Percentiles rank a stretch among this genome's conserved stretches.
phyloP scores from a whole-genome alignment of 2,113 vertebrate genomes.

The Myxocyprinus asiaticus region DNA sequence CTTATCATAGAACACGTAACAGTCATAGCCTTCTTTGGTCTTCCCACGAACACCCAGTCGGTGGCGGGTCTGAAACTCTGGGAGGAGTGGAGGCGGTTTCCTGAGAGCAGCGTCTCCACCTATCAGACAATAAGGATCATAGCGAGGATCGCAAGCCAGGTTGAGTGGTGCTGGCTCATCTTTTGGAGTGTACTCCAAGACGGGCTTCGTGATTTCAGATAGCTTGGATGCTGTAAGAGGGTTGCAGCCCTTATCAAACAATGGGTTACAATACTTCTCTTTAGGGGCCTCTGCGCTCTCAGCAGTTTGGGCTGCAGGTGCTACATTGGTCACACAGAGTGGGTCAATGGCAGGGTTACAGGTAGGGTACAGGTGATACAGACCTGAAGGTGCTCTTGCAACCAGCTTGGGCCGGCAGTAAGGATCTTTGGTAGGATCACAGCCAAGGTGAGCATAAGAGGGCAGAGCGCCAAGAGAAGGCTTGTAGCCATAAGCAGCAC shows the following conservation, averaged over 20 bases:
- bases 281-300: constrained; percentile 45
- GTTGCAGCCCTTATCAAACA: constrained; percentile 74
- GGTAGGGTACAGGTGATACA: constrained; percentile 68
- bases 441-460: constrained; percentile 71
- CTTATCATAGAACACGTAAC: constrained; percentile 77
- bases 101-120: constrained; percentile 64
- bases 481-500: constrained; percentile 75
- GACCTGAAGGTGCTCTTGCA: constrained; percentile 66
- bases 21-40: constrained; percentile 77
- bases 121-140: constrained; percentile 72
- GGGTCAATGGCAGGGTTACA: constrained; percentile 73
- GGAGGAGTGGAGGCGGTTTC: constrained; percentile 59
- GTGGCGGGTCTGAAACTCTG: constrained; percentile 71
- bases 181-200: constrained; percentile 64
- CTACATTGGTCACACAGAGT: constrained; percentile 58
- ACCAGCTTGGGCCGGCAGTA: constrained; percentile 69
- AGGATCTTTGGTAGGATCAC: constrained; percentile 72
- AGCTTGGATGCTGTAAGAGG: constrained; percentile 71
- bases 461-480: constrained; percentile 63
- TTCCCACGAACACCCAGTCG: constrained; percentile 69
- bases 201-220: constrained; percentile 66
- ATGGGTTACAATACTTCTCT: constrained; percentile 74
- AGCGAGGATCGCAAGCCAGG: constrained; percentile 70
- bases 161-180: constrained; percentile 53
- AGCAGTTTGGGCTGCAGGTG: constrained; percentile 50